Evolutionary conservation across 2,888 invertebrate species (phyloP).

Genomic region (Scaptomyza cyrtandrae): DNA sequence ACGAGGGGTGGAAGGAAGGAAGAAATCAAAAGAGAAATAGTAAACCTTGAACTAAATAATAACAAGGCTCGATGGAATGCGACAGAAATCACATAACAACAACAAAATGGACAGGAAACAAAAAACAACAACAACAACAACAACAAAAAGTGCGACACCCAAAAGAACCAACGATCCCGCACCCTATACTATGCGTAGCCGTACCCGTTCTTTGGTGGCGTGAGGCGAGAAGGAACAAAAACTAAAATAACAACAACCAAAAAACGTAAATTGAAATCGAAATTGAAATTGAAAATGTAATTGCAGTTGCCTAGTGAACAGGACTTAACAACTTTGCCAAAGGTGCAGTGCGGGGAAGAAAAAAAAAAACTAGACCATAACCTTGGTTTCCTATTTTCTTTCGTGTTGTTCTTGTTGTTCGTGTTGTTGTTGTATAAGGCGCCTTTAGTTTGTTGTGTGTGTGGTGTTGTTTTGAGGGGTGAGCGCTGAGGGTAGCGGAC

Average conservation of each 20-base stretch:
- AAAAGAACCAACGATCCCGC: slow-evolving; percentile 15
- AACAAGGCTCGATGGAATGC: slow-evolving; percentile 52
- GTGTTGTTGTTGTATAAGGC: slow-evolving; percentile 21
- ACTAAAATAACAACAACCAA: slow-evolving; percentile 48
- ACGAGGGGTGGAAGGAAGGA: slow-evolving; percentile 1
- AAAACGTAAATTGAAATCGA: slow-evolving; percentile 44
- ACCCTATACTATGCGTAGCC: not conserved
- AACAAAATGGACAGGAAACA: slow-evolving; percentile 15
- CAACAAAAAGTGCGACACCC: slow-evolving; percentile 55
- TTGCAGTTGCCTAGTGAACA: slow-evolving; percentile 62
- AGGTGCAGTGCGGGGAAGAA: slow-evolving; percentile 15
- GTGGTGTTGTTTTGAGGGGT: slow-evolving; percentile 55
- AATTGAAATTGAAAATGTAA: slow-evolving; percentile 63
- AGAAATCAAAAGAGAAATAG: slow-evolving; percentile 1
- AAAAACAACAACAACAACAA: no score
- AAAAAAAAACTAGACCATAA: slow-evolving; percentile 66
- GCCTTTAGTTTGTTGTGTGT: slow-evolving; percentile 7
- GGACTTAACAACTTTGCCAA: slow-evolving; percentile 32
- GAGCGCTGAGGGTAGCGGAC: slow-evolving; percentile 43
- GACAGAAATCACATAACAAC: slow-evolving; percentile 30
- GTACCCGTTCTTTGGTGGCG: slow-evolving; percentile 37
- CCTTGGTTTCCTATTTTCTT: slow-evolving; percentile 39
- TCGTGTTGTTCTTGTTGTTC: not conserved
- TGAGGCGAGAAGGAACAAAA: slow-evolving; percentile 36
- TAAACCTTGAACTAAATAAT: slow-evolving; percentile 70